A percentile compares a stretch with the other conserved stretches of the same genome.
These are phyloP conservation scores for Netelia melanura DNA, from an alignment of 2,888 invertebrate species.

Conservation along the genomic window DNA sequence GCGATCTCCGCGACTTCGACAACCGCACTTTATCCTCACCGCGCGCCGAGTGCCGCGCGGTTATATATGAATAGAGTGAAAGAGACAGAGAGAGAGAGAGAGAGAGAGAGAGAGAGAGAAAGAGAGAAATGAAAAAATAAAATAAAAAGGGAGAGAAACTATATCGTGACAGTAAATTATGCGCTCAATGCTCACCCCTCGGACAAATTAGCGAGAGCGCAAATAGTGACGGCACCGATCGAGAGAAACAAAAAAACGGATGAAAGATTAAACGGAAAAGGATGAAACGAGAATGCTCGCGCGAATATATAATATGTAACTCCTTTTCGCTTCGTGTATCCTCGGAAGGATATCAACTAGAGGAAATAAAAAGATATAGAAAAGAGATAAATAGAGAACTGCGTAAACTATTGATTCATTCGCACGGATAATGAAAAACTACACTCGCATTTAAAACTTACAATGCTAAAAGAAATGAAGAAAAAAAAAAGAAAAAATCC, in stretches of 20 bases:
- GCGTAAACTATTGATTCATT: neutral
- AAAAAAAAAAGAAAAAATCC: no score
- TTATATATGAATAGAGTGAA: conserved; percentile 12
- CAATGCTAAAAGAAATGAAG: no score
- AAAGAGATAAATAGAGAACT: neutral
- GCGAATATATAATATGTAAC: conserved; percentile 32
- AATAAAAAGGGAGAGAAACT: conserved; percentile 11
- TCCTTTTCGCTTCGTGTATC: conserved; percentile 21
- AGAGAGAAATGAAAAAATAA: neutral
- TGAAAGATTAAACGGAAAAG: conserved; percentile 11
- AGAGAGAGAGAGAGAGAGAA: neutral
- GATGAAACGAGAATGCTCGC: conserved; percentile 34
- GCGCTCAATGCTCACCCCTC: conserved; percentile 52
- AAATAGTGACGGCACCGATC: conserved; percentile 66
- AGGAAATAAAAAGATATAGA: neutral
- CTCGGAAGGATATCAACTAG: conserved; percentile 8
- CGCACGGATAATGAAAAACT: neutral
- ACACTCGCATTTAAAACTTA: no score
- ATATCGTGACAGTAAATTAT: conserved; percentile 48
- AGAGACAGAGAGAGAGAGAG: neutral
- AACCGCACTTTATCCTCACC: conserved; percentile 55
- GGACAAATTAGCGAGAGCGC: conserved; percentile 70
- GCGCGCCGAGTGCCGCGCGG: neutral
- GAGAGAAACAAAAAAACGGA: conserved; percentile 3
- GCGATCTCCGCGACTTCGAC: conserved; percentile 57